phyloP scores from a whole-genome alignment of 2,113 vertebrate species.

The Crotalus helleri region DNA sequence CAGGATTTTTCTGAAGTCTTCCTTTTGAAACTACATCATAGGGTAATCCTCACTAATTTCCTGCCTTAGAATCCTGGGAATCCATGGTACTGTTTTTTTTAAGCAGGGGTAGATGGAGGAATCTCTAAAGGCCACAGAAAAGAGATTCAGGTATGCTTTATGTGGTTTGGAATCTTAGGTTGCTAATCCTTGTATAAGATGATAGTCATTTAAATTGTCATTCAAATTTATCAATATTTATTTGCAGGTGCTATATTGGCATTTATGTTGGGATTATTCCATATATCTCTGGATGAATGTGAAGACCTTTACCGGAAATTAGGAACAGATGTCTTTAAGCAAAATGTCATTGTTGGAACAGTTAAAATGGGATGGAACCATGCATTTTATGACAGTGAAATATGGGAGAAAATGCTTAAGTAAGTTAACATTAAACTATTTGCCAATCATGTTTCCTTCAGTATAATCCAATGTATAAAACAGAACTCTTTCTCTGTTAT shows the following conservation, averaged over 20 bases:
- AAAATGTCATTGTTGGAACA: conserved; percentile 93
- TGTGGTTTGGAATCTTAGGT: neutral
- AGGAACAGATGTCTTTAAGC: conserved; percentile 93
- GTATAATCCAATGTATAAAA: conserved; percentile 3
- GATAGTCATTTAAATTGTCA: neutral
- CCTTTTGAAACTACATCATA: neutral
- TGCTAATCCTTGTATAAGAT: neutral
- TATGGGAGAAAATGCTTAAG: conserved; percentile 95
- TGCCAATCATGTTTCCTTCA: neutral
- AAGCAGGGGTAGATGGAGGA: neutral
- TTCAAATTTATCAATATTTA: conserved; percentile 37
- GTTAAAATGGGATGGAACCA: conserved; percentile 99
- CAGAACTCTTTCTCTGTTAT: neutral
- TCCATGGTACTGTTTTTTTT: neutral
- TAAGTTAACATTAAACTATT: conserved; percentile 68
- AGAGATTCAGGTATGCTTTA: neutral
- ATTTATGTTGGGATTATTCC: conserved; percentile 93
- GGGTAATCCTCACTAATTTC: neutral
- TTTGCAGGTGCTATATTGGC: conserved; percentile 88
- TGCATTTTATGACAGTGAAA: conserved; percentile 93
- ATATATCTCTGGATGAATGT: conserved; percentile 88
- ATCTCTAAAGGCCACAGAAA: neutral
- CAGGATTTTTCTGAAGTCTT: neutral
- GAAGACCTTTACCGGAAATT: conserved; percentile 90
- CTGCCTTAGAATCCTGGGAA: neutral